These are phyloP conservation scores for Alexandromys fortis DNA, from an alignment of 2,113 vertebrate species.

Conservation along the genomic window DNA sequence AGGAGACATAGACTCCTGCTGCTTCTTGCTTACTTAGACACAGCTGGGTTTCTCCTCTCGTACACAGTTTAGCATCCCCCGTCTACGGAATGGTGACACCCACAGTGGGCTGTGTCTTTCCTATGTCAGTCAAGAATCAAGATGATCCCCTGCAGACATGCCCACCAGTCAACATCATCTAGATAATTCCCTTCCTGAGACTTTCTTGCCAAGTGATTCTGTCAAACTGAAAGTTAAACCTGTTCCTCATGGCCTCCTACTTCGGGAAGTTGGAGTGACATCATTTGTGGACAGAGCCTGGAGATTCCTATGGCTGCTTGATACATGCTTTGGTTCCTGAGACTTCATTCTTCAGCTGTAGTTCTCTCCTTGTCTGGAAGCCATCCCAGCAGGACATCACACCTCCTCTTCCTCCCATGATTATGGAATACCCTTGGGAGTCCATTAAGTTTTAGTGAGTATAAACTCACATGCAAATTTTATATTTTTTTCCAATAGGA, in stretches of 20 bases:
- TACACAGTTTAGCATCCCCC: no score
- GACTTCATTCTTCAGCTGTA: not conserved
- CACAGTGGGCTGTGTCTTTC: not conserved
- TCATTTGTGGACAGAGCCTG: not conserved
- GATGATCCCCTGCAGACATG: not conserved
- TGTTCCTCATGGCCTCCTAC: not conserved
- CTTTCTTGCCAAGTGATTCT: not conserved
- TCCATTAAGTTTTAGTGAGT: not conserved
- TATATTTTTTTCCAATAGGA: not conserved
- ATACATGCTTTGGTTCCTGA: rapidly evolving
- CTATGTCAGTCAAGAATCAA: not conserved
- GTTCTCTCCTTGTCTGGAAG: not conserved
- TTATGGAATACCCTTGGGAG: not conserved
- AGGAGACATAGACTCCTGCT: no score
- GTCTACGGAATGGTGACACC: not conserved
- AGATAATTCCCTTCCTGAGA: no score
- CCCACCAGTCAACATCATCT: not conserved
- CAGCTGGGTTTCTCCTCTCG: not conserved
- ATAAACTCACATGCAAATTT: not conserved
- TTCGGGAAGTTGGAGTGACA: rapidly evolving
- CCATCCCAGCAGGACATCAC: no score
- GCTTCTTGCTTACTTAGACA: not conserved
- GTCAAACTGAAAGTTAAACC: not conserved
- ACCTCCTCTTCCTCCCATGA: not conserved
- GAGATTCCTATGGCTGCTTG: not conserved